Evolutionary conservation across 2,113 vertebrate species (phyloP).

Genomic region (Rhynchomys soricoides): DNA sequence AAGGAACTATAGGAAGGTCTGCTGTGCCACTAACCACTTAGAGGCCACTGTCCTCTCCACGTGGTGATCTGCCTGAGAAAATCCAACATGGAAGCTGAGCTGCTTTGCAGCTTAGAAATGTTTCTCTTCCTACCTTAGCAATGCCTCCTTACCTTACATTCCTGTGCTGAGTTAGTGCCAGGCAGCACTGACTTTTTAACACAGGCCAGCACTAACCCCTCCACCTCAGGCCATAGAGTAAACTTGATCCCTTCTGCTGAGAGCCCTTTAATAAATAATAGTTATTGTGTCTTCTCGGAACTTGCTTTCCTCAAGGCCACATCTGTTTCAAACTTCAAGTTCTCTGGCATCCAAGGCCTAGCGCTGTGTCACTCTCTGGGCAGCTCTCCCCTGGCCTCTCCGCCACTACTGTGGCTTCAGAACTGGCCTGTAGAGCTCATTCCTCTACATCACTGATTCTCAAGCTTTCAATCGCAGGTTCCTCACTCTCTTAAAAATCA

Average conservation of each 20-base stretch:
- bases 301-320: not conserved
- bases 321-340: not conserved
- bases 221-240: not conserved
- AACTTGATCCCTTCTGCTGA: not conserved
- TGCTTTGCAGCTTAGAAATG: conserved; percentile 4
- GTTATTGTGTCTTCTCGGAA: not conserved
- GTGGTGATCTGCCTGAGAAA: not conserved
- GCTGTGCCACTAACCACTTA: not conserved
- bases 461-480: not conserved
- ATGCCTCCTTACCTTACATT: not conserved
- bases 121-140: not conserved
- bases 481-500: not conserved
- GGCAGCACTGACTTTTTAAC: conserved; percentile 3
- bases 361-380: not conserved
- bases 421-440: not conserved
- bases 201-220: not conserved
- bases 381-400: not conserved
- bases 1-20: not conserved
- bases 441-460: not conserved
- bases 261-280: not conserved
- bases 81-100: not conserved
- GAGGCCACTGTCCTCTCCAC: not conserved
- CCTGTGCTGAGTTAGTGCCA: not conserved
- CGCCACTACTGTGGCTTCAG: not conserved
- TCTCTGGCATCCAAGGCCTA: not conserved